Percentiles rank a stretch among this genome's conserved stretches.
These are phyloP conservation scores for Gallirallus australis DNA, from an alignment of 2,797 vertebrate species.

Conservation along the genomic window DNA sequence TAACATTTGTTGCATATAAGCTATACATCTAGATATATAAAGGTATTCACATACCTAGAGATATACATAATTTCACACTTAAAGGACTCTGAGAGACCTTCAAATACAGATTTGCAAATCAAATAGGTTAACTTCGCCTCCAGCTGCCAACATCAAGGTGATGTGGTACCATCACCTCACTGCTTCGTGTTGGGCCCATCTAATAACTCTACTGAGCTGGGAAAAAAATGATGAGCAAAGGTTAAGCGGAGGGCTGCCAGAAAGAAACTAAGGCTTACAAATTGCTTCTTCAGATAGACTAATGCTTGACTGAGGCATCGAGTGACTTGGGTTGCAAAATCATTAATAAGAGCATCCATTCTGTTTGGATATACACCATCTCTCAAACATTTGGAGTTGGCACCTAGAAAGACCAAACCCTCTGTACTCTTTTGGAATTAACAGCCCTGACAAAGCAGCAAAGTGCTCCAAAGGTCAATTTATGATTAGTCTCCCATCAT, in stretches of 20 bases:
- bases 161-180: not conserved
- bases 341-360: not conserved
- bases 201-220: not conserved
- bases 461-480: slow-evolving; percentile 62
- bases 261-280: slow-evolving; percentile 13
- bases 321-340: not conserved
- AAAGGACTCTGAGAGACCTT: not conserved
- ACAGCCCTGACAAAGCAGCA: not conserved
- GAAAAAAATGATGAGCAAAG: not conserved
- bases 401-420: not conserved
- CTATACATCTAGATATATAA: not conserved
- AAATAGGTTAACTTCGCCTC: not conserved
- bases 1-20: not conserved
- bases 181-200: not conserved
- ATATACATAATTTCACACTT: not conserved
- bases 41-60: not conserved
- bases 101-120: not conserved
- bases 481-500: not conserved
- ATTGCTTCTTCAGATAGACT: not conserved
- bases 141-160: not conserved
- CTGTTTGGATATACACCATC: not conserved
- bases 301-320: not conserved
- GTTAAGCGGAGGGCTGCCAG: slow-evolving; percentile 23
- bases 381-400: not conserved
- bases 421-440: not conserved